Evolutionary conservation across 2,888 invertebrate species (phyloP), one percentile per base, ranked within the genome.

Genomic region (Camptogramma bilineatum): DNA sequence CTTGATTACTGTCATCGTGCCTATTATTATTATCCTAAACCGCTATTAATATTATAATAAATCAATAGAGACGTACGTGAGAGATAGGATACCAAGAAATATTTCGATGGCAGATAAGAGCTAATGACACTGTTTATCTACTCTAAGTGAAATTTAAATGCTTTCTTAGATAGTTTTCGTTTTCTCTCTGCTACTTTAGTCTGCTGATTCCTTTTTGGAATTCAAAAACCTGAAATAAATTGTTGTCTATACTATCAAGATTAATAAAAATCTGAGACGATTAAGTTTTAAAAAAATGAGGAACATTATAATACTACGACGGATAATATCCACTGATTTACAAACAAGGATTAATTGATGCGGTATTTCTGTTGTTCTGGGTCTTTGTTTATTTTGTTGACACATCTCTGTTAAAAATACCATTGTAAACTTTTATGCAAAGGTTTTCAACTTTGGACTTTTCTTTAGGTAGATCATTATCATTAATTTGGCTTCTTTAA

Each of bases 51-150:
- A 52, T n/a, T n/a, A 53, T 51, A 31, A 54, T 62, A 54, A 59
- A 62, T 70, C 66, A 71, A 59, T 71, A 59, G 55, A 42, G 16
- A 42, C 7, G 18, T 34, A 59, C 59, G 66, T 60, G 62, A 57
- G 53, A 39, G 48, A 57, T 56, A 34, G 24, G 51, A 42, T 68
- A 70, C 69, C 60, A 52, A 67, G 68, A 70, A 67, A 62, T 55
- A 57, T 64, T 60, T 58, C 34, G 28, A 70, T 70, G 59, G 62
- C 47, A 69, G 65, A 73, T 70, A 69, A 64, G 48, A 62, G 47
- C 59, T 56, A 64, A 66, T 67, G 65, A 67, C 55, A 34, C 8
- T 50, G 24, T 55, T 66, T 69, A 64, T 68, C 59, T 62, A 52
- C 21, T 42, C 17, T 48, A 39, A 48, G 39, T 34, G 60, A 52